phyloP scores from a whole-genome alignment of 2,888 invertebrate genomes.

The Drosophila trichaetosa region DNA sequence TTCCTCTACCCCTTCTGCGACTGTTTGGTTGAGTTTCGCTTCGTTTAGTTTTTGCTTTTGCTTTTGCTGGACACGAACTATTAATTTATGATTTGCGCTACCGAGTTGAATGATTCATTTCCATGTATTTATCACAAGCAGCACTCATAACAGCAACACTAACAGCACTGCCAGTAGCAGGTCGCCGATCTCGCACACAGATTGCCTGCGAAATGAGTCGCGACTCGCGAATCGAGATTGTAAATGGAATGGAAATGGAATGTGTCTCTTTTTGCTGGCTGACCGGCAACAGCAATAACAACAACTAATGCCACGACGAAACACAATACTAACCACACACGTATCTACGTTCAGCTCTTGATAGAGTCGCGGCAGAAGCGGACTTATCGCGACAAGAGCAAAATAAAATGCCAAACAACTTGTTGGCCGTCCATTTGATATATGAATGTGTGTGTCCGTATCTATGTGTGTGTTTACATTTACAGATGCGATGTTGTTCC shows the following conservation, averaged over 20 bases:
- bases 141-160: background rate
- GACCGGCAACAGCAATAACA: conserved; percentile 22
- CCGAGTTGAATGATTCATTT: conserved; percentile 51
- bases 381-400: conserved; percentile 33
- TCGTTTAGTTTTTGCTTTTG: conserved; percentile 6
- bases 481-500: conserved; percentile 10
- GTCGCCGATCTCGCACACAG: conserved; percentile 8
- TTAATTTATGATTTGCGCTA: conserved; percentile 53
- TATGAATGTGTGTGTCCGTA: background rate
- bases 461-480: background rate
- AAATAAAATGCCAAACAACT: conserved; percentile 28
- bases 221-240: conserved; percentile 16
- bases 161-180: conserved; percentile 1
- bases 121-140: conserved; percentile 47
- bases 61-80: conserved; percentile 34
- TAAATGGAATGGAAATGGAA: conserved; percentile 14
- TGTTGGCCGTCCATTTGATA: conserved; percentile 30
- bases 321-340: conserved; percentile 17
- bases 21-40: conserved; percentile 1
- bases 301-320: background rate
- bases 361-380: conserved; percentile 27
- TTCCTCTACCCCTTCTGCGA: background rate
- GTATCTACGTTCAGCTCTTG: conserved; percentile 26
- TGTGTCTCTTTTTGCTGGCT: conserved; percentile 13
- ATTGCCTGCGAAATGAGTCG: conserved; percentile 28